A percentile compares a stretch with the other conserved stretches of the same genome.
These are phyloP conservation scores for Malurus melanocephalus DNA, from an alignment of 2,113 vertebrate genomes.

Conservation along the genomic window DNA sequence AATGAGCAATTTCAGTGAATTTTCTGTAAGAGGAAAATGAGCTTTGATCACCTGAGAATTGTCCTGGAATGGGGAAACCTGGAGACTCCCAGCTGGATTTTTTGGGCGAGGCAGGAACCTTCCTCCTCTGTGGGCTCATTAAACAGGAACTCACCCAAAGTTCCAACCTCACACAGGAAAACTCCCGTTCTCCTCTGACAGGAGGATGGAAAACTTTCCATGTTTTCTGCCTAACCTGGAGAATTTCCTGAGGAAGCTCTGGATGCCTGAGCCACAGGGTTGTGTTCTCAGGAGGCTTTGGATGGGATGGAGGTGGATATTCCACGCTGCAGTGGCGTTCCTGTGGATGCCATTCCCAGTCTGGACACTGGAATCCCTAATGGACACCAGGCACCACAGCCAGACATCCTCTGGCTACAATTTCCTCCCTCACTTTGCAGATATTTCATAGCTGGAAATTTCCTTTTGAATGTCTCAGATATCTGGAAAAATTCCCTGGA, in stretches of 20 bases:
- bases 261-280: accelerated
- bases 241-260: not conserved
- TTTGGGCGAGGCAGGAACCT: not conserved
- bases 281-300: not conserved
- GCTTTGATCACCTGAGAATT: not conserved
- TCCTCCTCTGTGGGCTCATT: not conserved
- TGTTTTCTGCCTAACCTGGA: not conserved
- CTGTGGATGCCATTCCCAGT: not conserved
- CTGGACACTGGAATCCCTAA: accelerated
- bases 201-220: not conserved
- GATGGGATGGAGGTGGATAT: not conserved
- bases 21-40: not conserved
- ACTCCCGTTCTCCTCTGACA: not conserved
- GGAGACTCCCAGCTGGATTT: not conserved
- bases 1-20: not conserved
- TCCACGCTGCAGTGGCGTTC: not conserved
- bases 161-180: not conserved
- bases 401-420: not conserved
- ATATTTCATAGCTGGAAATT: not conserved
- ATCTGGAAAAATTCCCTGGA: not conserved
- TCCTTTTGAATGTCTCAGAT: not conserved
- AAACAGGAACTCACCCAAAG: not conserved
- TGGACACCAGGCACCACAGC: not conserved
- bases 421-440: not conserved
- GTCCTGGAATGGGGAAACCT: not conserved